phyloP scores from a whole-genome alignment of 64 coral and sea anemone species.

The Actinia tenebrosa region DNA sequence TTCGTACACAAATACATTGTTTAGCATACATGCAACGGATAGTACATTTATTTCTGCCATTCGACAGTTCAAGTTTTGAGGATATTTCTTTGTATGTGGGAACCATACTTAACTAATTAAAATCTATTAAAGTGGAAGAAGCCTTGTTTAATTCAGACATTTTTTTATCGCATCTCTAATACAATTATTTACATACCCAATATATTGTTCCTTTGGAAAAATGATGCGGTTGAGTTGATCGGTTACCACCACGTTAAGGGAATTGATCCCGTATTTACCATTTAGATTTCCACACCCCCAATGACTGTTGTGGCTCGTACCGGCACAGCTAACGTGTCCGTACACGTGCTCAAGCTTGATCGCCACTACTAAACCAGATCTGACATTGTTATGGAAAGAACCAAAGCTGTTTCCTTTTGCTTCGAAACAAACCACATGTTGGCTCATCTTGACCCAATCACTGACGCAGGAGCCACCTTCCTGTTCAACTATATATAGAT shows the following conservation, averaged over 20 bases:
- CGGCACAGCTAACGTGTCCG: slow-evolving; percentile 46
- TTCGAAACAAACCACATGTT: slow-evolving; percentile 43
- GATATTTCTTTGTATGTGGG: no score
- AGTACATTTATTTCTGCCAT: no score
- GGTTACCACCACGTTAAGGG: slow-evolving; percentile 65
- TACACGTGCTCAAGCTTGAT: slow-evolving; percentile 63
- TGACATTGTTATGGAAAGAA: slow-evolving; percentile 26
- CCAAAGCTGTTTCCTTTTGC: slow-evolving; percentile 46
- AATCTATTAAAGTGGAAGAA: no score
- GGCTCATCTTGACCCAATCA: slow-evolving; percentile 55
- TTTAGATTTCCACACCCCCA: slow-evolving; percentile 54
- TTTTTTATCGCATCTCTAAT: no score
- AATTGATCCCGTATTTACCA: background rate
- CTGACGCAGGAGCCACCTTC: background rate
- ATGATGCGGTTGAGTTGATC: slow-evolving; percentile 57
- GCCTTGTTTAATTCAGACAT: no score
- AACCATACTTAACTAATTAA: no score
- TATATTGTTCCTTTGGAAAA: slow-evolving; percentile 24
- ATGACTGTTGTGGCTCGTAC: slow-evolving; percentile 38
- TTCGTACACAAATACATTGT: no score
- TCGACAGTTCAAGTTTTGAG: no score
- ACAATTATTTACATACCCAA: background rate
- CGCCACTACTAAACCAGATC: slow-evolving; percentile 51
- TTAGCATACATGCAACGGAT: no score
- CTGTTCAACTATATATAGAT: background rate